Conservation (phyloP, 1,140 invertebrate species). For the Propsilocerus akamusi region DNA sequence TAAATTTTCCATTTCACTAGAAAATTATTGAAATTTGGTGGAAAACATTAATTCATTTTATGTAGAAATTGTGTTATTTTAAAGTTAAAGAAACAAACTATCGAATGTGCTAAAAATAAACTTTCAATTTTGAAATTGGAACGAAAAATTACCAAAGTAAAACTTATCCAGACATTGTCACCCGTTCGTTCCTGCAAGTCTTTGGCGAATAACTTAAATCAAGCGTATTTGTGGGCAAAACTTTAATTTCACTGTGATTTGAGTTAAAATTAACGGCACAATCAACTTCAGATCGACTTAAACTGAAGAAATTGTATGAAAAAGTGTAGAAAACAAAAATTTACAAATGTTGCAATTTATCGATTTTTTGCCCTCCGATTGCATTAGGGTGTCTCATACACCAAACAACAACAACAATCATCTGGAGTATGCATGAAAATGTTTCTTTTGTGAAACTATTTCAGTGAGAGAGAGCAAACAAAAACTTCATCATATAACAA, state of each 20-base stretch:
- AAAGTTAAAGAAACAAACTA: neutral
- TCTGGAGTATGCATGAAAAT: neutral
- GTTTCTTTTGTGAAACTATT: neutral
- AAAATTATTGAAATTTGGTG: neutral
- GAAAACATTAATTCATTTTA: neutral
- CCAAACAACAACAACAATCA: neutral
- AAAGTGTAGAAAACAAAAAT: neutral
- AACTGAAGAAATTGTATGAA: neutral
- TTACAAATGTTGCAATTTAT: slow-evolving; percentile 1
- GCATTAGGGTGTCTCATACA: neutral
- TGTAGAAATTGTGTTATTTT: no score
- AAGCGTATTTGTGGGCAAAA: neutral
- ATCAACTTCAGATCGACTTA: neutral
- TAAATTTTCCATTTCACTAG: no score
- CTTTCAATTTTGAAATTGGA: neutral
- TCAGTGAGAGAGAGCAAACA: no score
- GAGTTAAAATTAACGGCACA: neutral
- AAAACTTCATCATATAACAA: no score
- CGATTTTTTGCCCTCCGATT: neutral
- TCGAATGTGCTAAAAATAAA: neutral
- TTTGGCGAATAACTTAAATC: neutral
- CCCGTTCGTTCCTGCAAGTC: no score
- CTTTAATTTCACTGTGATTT: neutral
- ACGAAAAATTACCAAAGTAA: neutral
- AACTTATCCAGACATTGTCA: no score